Base-by-base conservation (phyloP, 2,888 invertebrate genomes). In the Athalia circularis region DNA sequence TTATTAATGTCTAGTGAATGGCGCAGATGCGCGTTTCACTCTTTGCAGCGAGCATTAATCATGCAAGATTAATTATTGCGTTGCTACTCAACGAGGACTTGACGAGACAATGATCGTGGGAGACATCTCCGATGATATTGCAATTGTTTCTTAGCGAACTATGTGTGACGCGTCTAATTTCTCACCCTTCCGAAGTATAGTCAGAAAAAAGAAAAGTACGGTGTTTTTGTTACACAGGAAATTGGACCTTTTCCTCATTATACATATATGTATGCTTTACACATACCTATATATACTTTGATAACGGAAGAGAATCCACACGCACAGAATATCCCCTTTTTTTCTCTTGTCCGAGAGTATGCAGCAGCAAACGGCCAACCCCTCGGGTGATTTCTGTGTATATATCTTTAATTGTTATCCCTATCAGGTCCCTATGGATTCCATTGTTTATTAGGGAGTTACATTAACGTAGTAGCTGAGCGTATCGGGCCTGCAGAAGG, bases 401-500 rank as follows among this genome's bases (percentile, higher is more conserved):
- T 7, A 6, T 54, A 54, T 7, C 43, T 45, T 59, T 9, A 72
- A 72, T 72, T 45, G 59, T 47, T 45, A 47, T 59, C 47, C 45
- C 45, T 57, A 13, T 45, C 65, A 9, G 59, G 70, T 57, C 47
- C 59, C 47, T 6, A n/a, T 47, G 57, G 70, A 47, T 57, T 72
- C 13, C 59, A 57, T 9, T 59, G 70, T 13, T 57, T 57, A 72
- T 72, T 57, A 72, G 59, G 47, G 45, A 59, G 57, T 72, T 15
- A 59, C 57, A 72, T 47, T 45, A 72, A 59, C 59, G 59, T 57
- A n/a, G 47, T 13, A 72, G 57, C 29, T 29, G 29, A 13, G 45
- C 45, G 45, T 70, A 70, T 70, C 67, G 6, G 68, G 9, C 45
- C 13, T 59, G 8, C 7, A 70, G 13, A 13, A n/a, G 47, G 13